These are phyloP conservation scores for Hippolais icterina DNA, from an alignment of 2,113 vertebrate species.

Conservation along the genomic window DNA sequence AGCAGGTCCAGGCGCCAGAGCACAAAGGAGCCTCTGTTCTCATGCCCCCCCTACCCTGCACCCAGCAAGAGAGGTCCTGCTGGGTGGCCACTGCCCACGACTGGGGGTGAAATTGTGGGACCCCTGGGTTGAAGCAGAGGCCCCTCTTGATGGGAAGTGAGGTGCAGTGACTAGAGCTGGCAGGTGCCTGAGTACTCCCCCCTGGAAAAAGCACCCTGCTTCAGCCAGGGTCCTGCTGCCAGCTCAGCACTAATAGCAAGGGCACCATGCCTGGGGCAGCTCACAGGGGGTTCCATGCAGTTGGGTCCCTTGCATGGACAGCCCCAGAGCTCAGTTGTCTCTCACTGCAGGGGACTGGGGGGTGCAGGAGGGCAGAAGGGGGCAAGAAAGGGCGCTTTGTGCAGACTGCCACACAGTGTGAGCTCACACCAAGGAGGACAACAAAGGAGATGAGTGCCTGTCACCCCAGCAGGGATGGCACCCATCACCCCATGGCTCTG, in stretches of 20 bases:
- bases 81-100: not conserved
- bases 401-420: not conserved
- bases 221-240: not conserved
- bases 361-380: not conserved
- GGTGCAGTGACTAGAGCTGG: not conserved
- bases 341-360: not conserved
- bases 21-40: constrained; percentile 80
- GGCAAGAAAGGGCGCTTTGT: constrained; percentile 26
- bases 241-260: not conserved
- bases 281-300: not conserved
- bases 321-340: not conserved
- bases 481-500: not conserved
- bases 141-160: not conserved
- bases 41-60: not conserved
- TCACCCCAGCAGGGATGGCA: not conserved
- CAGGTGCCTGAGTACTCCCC: not conserved
- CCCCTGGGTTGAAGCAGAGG: not conserved
- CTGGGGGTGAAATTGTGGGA: not conserved
- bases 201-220: fast-evolving
- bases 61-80: not conserved
- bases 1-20: constrained; percentile 64
- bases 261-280: not conserved
- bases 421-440: not conserved
- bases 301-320: not conserved
- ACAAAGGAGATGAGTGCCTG: not conserved